These are phyloP conservation scores for Microplitis demolitor DNA, from an alignment of 1,140 invertebrate species.

Conservation along the genomic window DNA sequence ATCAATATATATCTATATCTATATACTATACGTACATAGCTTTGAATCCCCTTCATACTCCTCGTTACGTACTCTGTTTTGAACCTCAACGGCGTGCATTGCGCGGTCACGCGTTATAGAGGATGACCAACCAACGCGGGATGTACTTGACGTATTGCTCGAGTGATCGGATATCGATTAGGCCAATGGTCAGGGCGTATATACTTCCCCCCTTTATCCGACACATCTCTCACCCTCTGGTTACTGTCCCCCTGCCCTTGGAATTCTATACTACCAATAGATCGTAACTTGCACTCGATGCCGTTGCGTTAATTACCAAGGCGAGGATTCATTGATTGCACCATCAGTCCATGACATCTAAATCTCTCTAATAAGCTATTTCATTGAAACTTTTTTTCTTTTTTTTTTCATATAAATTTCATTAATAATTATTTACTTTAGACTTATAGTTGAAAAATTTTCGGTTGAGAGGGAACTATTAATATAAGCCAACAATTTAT, in stretches of 20 bases:
- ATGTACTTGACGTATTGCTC: slow-evolving; percentile 56
- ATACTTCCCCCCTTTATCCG: slow-evolving; percentile 1
- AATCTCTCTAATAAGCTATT: too few species aligned
- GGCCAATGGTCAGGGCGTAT: slow-evolving; percentile 27
- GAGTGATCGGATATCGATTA: slow-evolving; percentile 44
- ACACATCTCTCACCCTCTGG: slow-evolving; percentile 27
- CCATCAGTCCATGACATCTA: not conserved
- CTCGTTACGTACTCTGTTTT: not conserved
- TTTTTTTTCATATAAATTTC: too few species aligned
- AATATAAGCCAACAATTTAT: too few species aligned
- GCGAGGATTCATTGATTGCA: slow-evolving; percentile 35
- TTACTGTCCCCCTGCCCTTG: too few species aligned
- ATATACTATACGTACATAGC: not conserved
- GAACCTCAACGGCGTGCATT: slow-evolving; percentile 2
- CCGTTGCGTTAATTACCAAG: slow-evolving; percentile 53
- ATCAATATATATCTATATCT: too few species aligned
- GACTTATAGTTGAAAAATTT: too few species aligned
- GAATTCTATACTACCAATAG: slow-evolving; percentile 20
- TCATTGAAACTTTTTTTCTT: too few species aligned
- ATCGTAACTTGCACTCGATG: slow-evolving; percentile 51
- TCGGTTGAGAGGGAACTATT: too few species aligned
- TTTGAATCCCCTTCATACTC: not conserved
- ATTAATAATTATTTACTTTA: too few species aligned
- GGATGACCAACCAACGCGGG: slow-evolving; percentile 37
- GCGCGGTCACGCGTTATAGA: slow-evolving; percentile 24